These are phyloP conservation scores for Leistus spinibarbis DNA, from an alignment of 2,888 invertebrate genomes.

Conservation along the genomic window DNA sequence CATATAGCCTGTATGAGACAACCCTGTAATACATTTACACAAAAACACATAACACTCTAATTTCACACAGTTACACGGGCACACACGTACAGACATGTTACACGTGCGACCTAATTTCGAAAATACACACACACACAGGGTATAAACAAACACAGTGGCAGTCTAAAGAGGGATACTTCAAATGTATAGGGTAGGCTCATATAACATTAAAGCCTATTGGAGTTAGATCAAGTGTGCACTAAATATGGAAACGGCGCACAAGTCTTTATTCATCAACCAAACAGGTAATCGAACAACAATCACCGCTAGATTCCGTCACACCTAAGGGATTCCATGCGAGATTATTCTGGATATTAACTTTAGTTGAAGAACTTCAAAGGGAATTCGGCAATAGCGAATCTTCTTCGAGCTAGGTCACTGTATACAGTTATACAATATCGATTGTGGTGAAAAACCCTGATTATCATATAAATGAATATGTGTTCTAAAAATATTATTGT, in stretches of 20 bases:
- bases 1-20: no score
- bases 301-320: not conserved
- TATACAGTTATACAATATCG: no score
- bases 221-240: constrained; percentile 24
- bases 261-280: not conserved
- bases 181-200: not conserved
- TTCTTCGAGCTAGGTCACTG: no score
- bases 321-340: not conserved
- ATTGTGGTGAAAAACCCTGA: no score
- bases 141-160: not conserved
- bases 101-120: constrained; percentile 27
- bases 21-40: no score
- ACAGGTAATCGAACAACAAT: not conserved
- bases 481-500: no score
- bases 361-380: constrained; percentile 26
- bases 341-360: constrained; percentile 35
- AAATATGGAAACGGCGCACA: not conserved
- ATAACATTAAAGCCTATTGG: constrained; percentile 10
- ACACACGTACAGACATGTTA: not conserved
- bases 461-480: no score
- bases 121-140: constrained; percentile 11
- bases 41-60: not conserved
- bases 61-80: not conserved
- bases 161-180: not conserved
- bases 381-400: constrained; percentile 24